phyloP scores from a whole-genome alignment of 2,888 invertebrate species.

The Drosophila mimetica region DNA sequence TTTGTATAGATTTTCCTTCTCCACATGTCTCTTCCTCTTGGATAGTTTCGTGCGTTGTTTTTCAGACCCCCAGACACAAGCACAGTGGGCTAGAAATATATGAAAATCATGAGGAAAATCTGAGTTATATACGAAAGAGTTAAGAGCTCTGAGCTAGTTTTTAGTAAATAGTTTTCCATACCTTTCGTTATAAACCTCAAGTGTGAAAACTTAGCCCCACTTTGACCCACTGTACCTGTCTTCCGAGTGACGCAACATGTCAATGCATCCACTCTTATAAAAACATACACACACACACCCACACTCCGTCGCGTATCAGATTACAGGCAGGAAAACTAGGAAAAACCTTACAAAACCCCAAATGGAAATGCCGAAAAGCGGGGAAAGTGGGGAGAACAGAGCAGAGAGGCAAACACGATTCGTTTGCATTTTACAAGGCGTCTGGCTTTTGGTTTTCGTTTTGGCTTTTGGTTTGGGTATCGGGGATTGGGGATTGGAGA shows the following conservation, averaged over 20 bases:
- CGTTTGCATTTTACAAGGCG: slow-evolving; percentile 59
- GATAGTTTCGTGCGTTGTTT: slow-evolving; percentile 10
- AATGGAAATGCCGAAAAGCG: slow-evolving; percentile 18
- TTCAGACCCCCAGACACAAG: background rate
- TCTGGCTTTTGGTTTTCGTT: slow-evolving; percentile 41
- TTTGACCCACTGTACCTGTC: slow-evolving; percentile 36
- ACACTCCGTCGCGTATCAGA: slow-evolving; percentile 55
- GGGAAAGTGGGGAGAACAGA: slow-evolving; percentile 4
- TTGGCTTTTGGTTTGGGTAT: slow-evolving; percentile 8
- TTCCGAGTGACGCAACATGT: slow-evolving; percentile 48
- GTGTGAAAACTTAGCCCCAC: background rate
- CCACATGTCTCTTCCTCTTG: slow-evolving; percentile 24
- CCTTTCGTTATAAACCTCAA: no score
- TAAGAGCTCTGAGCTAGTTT: no score
- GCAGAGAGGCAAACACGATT: slow-evolving; percentile 27
- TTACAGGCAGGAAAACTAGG: slow-evolving; percentile 68
- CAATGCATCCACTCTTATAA: slow-evolving; percentile 20
- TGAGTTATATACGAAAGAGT: no score
- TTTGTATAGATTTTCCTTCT: slow-evolving; percentile 70
- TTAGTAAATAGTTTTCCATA: no score
- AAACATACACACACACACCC: slow-evolving; percentile 13
- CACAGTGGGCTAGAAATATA: slow-evolving; percentile 2
- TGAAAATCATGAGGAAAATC: background rate
- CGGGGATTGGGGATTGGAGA: background rate
- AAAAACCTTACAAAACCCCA: slow-evolving; percentile 61